A percentile compares a stretch with the other conserved stretches of the same genome.
phyloP scores from a whole-genome alignment of 2,888 invertebrate species.

The Taphrorychus bicolor region DNA sequence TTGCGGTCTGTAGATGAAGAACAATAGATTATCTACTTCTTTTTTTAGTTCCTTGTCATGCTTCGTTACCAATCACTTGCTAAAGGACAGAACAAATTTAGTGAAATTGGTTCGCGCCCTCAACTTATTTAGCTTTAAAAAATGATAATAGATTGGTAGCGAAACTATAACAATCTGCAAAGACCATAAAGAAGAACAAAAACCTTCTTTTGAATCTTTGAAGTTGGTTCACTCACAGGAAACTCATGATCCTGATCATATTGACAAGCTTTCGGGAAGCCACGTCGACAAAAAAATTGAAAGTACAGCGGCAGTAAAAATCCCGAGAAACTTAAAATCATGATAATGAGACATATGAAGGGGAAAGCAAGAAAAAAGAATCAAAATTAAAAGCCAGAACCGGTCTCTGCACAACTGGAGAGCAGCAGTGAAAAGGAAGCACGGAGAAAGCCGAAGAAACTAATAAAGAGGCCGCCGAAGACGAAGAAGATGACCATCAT shows the following conservation, averaged over 20 bases:
- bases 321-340: neutral
- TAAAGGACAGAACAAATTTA: too few relatives aligned
- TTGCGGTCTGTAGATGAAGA: too few relatives aligned
- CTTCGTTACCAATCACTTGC: too few relatives aligned
- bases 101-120: too few relatives aligned
- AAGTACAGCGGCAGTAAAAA: neutral
- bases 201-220: neutral
- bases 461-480: too few relatives aligned
- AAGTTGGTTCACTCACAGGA: constrained; percentile 10
- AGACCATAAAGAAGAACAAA: neutral
- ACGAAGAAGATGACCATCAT: too few relatives aligned
- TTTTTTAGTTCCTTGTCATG: too few relatives aligned
- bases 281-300: neutral
- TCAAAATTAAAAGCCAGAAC: neutral
- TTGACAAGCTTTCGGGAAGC: neutral
- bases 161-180: neutral
- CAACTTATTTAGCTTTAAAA: too few relatives aligned
- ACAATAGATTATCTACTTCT: too few relatives aligned
- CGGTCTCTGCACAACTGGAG: too few relatives aligned
- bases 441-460: neutral
- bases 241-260: neutral
- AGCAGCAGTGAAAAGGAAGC: neutral
- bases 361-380: neutral
- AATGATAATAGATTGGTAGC: neutral
- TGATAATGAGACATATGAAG: neutral